Evolutionary conservation across 2,113 vertebrate genomes (phyloP).

Genomic region (Syngnathoides biaculeatus): DNA sequence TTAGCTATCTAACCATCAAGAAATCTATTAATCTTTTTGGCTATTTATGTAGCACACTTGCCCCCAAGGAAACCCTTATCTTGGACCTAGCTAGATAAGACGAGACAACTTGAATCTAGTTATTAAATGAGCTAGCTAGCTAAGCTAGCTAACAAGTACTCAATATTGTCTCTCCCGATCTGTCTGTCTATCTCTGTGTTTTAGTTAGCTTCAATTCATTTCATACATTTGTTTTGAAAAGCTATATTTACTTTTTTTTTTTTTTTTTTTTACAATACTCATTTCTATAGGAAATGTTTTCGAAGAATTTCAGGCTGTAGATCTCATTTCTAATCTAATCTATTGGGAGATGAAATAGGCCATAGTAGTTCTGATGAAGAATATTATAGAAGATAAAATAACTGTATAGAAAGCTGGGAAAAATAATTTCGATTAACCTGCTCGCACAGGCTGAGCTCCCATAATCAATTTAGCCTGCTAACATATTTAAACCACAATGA

Average conservation of each 20-base stretch:
- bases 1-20: background rate
- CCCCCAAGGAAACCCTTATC: too few species aligned
- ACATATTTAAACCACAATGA: constrained; percentile 20
- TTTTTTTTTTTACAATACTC: too few species aligned
- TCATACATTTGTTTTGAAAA: background rate
- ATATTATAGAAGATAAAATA: background rate
- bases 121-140: background rate
- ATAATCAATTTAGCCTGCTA: background rate
- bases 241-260: too few species aligned
- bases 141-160: background rate
- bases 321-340: too few species aligned
- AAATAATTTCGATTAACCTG: background rate
- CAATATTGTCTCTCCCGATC: background rate
- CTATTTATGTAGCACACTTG: background rate
- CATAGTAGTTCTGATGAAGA: too few species aligned
- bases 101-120: background rate
- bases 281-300: too few species aligned
- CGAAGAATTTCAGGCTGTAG: too few species aligned
- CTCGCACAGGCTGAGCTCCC: background rate
- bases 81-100: too few species aligned
- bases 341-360: background rate
- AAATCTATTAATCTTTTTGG: background rate
- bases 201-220: background rate
- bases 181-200: background rate
- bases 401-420: background rate